Percentiles rank a stretch among this genome's conserved stretches.
Evolutionary conservation across 2,797 vertebrate genomes (phyloP).

Genomic region (Aldrovandia affinis): DNA sequence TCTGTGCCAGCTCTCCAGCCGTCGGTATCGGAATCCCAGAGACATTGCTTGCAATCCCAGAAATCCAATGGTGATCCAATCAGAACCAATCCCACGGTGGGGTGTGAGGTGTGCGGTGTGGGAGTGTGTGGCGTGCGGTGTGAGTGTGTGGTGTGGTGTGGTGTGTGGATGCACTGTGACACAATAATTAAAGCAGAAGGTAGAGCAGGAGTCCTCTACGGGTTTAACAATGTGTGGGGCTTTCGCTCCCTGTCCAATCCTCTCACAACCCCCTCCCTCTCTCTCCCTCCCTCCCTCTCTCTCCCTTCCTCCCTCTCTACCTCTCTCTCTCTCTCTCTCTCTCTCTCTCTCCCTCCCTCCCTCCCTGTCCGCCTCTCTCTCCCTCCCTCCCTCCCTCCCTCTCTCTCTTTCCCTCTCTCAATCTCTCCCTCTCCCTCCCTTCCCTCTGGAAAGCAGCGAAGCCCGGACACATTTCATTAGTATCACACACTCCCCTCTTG

Average conservation of each 20-base stretch:
- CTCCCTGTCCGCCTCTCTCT: slow-evolving; percentile 35
- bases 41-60: slow-evolving; percentile 54
- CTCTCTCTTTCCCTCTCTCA: slow-evolving; percentile 39
- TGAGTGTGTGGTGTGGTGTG: neutral
- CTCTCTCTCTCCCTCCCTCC: slow-evolving; percentile 38
- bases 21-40: slow-evolving; percentile 17
- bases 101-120: slow-evolving; percentile 51
- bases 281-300: slow-evolving; percentile 36
- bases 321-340: no score
- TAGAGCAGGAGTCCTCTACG: slow-evolving; percentile 61
- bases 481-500: slow-evolving; percentile 73
- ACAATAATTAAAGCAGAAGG: slow-evolving; percentile 61
- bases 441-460: slow-evolving; percentile 72
- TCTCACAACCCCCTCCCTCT: no score
- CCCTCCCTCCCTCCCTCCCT: slow-evolving; percentile 48
- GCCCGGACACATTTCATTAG: slow-evolving; percentile 81
- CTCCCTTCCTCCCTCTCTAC: slow-evolving; percentile 52
- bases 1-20: slow-evolving; percentile 65
- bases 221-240: slow-evolving; percentile 70
- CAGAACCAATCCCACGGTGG: slow-evolving; percentile 66
- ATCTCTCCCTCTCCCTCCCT: slow-evolving; percentile 39
- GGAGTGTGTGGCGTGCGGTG: slow-evolving; percentile 11
- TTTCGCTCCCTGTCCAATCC: slow-evolving; percentile 54
- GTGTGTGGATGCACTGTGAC: slow-evolving; percentile 46
- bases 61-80: slow-evolving; percentile 80